A percentile compares a stretch with the other conserved stretches of the same genome.
Evolutionary conservation across 1,140 invertebrate species (phyloP).

Genomic region (Cyphomyrmex costatus): DNA sequence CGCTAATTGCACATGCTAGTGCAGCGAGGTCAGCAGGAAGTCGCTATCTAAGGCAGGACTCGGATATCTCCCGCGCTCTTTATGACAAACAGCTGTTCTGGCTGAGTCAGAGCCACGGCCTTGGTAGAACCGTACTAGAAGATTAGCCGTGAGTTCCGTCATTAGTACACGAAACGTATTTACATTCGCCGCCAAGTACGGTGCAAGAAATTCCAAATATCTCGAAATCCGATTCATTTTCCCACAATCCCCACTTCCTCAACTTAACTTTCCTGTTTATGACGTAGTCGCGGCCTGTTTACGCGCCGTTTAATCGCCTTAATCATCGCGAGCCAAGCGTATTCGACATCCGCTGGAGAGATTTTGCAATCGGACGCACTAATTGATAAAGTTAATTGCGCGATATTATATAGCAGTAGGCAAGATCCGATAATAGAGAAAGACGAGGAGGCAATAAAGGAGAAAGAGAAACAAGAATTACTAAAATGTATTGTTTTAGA

Average conservation of each 20-base stretch:
- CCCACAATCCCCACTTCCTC: background rate
- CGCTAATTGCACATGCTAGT: slow-evolving; percentile 72
- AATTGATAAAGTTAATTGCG: slow-evolving; percentile 69
- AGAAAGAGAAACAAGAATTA: background rate
- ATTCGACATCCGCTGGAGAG: slow-evolving; percentile 44
- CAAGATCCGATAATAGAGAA: background rate
- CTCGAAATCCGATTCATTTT: slow-evolving; percentile 6
- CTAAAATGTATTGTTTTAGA: background rate
- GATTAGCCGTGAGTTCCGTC: slow-evolving; percentile 69
- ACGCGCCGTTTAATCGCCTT: slow-evolving; percentile 46
- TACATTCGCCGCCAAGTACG: slow-evolving; percentile 7
- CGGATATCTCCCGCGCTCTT: slow-evolving; percentile 76
- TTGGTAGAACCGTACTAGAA: slow-evolving; percentile 78
- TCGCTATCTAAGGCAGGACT: slow-evolving; percentile 80
- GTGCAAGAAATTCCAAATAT: slow-evolving; percentile 37
- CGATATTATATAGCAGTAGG: slow-evolving; percentile 46
- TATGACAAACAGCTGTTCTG: slow-evolving; percentile 82
- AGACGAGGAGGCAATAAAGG: background rate
- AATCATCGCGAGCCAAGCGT: slow-evolving; percentile 44
- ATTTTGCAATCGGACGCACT: slow-evolving; percentile 63
- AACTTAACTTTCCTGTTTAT: background rate
- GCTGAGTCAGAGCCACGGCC: slow-evolving; percentile 80
- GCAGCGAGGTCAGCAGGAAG: slow-evolving; percentile 85
- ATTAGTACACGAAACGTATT: slow-evolving; percentile 20
- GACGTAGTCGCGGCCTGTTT: slow-evolving; percentile 3